These are phyloP conservation scores for Amazona guildingii DNA, from an alignment of 2,113 vertebrate species.

Conservation along the genomic window DNA sequence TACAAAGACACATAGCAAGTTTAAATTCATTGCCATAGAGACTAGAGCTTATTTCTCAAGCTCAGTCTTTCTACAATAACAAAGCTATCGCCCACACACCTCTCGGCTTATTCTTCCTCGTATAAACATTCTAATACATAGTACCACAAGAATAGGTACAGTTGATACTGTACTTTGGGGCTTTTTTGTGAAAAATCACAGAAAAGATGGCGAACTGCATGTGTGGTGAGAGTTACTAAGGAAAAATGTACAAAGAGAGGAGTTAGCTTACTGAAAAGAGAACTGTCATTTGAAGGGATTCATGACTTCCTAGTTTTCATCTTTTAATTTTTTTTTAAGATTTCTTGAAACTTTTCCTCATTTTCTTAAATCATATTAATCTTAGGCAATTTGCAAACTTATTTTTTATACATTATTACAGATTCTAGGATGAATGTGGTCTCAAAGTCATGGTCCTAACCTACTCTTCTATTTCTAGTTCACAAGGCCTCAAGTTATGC, in stretches of 20 bases:
- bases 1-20: background rate
- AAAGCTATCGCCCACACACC: conserved; percentile 31
- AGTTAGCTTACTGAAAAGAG: background rate
- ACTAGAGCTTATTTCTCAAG: conserved; percentile 40
- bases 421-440: background rate
- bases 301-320: background rate
- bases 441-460: background rate
- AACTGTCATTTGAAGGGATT: background rate
- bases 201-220: background rate
- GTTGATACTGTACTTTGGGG: background rate
- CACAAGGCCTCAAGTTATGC: background rate
- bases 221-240: background rate
- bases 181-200: background rate
- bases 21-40: conserved; percentile 58
- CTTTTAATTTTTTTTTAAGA: background rate
- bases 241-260: background rate
- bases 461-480: background rate
- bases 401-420: background rate
- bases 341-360: background rate
- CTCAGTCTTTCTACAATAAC: conserved; percentile 18
- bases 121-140: conserved; percentile 9
- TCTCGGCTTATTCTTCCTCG: conserved; percentile 8
- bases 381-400: background rate
- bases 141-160: background rate
- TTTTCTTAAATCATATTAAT: background rate